Percentiles rank a stretch among this genome's conserved stretches.
phyloP scores from a whole-genome alignment of 1,140 invertebrate genomes.

The Goniozus legneri region DNA sequence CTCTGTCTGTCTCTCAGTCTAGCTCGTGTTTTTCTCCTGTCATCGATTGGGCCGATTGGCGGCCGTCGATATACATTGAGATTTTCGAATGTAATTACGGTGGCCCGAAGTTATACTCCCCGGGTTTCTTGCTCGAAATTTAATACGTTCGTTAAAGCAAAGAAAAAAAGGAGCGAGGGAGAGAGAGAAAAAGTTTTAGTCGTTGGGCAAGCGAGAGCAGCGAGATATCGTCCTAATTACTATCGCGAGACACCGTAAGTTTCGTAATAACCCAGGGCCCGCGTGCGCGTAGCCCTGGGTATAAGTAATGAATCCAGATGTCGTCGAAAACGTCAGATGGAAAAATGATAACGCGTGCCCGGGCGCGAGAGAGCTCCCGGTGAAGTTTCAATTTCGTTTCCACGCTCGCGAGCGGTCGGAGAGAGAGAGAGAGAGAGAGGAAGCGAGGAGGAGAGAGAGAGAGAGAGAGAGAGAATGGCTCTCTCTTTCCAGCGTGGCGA shows the following conservation, averaged over 20 bases:
- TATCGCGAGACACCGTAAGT: slow-evolving; percentile 35
- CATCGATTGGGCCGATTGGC: no score
- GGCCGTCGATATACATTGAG: no score
- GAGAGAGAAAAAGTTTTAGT: no score
- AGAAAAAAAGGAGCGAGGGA: no score
- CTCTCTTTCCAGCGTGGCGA: no score
- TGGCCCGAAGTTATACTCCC: no score
- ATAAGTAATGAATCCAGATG: slow-evolving; percentile 46
- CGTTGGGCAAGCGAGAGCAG: no score
- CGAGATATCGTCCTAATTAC: no score
- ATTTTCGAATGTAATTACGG: no score
- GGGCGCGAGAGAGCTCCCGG: no score
- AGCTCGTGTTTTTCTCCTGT: background rate
- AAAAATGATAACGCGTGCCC: slow-evolving; percentile 43
- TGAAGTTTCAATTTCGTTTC: slow-evolving; percentile 29
- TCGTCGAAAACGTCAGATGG: slow-evolving; percentile 29
- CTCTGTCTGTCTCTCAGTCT: background rate
- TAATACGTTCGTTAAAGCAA: no score
- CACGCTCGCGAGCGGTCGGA: slow-evolving; percentile 8
- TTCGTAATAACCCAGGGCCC: slow-evolving; percentile 38
- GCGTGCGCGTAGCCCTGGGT: slow-evolving; percentile 21
- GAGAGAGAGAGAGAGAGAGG: slow-evolving; percentile 17
- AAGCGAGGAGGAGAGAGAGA: slow-evolving; percentile 11
- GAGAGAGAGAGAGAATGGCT: slow-evolving; percentile 27
- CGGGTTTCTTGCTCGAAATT: no score